Percentiles rank a stretch among this genome's conserved stretches.
Conservation (phyloP, 2,113 vertebrate species). For the Struthio camelus region DNA sequence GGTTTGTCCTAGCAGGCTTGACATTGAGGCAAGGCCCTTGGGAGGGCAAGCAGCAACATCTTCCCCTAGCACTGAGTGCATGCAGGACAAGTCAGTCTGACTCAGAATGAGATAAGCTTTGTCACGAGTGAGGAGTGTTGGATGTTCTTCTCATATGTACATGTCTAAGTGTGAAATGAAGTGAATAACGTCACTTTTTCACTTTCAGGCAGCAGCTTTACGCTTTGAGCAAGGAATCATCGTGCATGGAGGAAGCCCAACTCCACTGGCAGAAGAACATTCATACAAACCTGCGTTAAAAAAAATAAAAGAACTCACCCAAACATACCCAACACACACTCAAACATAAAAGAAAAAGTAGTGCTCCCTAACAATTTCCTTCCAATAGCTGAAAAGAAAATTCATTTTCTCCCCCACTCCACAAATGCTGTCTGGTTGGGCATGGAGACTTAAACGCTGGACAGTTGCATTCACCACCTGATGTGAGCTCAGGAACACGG, state of each 20-base stretch:
- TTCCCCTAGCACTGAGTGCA: neutral
- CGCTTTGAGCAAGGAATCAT: neutral
- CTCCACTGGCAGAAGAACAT: neutral
- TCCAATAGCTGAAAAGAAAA: neutral
- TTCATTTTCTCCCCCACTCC: neutral
- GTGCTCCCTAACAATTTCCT: neutral
- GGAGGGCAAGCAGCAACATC: neutral
- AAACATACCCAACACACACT: too few relatives aligned
- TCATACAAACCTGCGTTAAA: neutral
- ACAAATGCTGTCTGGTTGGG: neutral
- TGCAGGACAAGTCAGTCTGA: neutral
- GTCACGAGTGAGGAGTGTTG: neutral
- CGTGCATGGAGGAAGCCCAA: neutral
- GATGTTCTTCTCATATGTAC: neutral
- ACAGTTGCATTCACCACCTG: neutral
- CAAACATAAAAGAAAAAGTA: neutral
- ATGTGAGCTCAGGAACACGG: neutral
- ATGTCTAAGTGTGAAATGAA: neutral
- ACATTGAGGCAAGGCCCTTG: neutral
- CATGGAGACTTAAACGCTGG: neutral
- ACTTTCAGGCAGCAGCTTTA: neutral
- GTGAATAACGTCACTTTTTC: conserved; percentile 13
- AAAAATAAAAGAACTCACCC: neutral
- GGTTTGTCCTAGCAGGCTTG: neutral
- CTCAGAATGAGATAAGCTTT: conserved; percentile 2